A percentile compares a stretch with the other conserved stretches of the same genome.
Conservation (phyloP, 2,888 invertebrate species). For the Rhingia rostrata region DNA sequence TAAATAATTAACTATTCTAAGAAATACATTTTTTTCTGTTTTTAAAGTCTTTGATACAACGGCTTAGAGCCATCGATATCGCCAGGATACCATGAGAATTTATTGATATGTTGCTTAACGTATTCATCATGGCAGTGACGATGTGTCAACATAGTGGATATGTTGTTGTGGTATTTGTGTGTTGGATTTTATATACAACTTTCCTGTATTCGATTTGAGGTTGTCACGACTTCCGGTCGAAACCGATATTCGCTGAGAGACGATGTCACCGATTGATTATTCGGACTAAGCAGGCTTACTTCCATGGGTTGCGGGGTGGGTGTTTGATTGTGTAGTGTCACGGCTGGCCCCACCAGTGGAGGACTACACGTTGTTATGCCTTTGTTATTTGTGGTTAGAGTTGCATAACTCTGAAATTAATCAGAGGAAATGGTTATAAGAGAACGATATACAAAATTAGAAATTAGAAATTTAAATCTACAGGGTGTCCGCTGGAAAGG, state of each 20-base stretch:
- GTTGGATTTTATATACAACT: constrained; percentile 91
- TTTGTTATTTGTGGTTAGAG: constrained; percentile 88
- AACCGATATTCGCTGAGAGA: constrained; percentile 91
- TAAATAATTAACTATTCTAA: constrained; percentile 70
- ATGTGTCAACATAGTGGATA: constrained; percentile 30
- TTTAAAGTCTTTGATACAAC: constrained; percentile 73
- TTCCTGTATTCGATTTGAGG: constrained; percentile 94
- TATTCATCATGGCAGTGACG: constrained; percentile 55
- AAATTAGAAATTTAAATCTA: no score
- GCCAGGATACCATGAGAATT: constrained; percentile 43
- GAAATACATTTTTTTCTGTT: constrained; percentile 45
- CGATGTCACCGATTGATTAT: constrained; percentile 86
- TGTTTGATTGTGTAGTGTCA: constrained; percentile 77
- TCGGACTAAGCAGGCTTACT: constrained; percentile 83
- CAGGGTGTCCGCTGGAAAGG: no score
- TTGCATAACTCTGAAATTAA: constrained; percentile 90
- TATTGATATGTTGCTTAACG: constrained; percentile 5
- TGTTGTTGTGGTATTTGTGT: constrained; percentile 12
- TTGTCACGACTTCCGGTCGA: constrained; percentile 93
- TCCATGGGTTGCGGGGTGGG: constrained; percentile 83
- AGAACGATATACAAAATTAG: background rate
- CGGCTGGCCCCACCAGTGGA: constrained; percentile 76
- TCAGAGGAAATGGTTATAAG: background rate
- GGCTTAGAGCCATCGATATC: constrained; percentile 57
- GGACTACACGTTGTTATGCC: constrained; percentile 84